A percentile compares a stretch with the other conserved stretches of the same genome.
Conservation (phyloP, 2,888 invertebrate genomes). For the Kryphioiulus occultus region DNA sequence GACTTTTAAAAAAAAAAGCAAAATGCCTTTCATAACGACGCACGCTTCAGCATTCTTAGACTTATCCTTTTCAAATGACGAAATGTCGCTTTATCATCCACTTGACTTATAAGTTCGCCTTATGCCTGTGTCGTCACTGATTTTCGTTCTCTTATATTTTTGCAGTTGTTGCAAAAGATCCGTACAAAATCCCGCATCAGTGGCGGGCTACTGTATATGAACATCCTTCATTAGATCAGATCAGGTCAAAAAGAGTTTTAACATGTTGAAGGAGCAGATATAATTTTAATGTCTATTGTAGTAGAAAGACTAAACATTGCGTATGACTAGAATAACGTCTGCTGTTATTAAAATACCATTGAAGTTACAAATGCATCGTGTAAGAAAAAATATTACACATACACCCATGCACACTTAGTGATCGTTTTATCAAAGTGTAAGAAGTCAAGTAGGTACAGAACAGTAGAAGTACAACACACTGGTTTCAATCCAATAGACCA, state of each 20-base stretch:
- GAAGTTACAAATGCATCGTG: conserved; percentile 43
- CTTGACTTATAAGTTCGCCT: too few relatives aligned
- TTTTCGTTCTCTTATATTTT: too few relatives aligned
- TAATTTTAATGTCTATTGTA: conserved; percentile 40
- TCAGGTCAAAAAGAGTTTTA: background rate
- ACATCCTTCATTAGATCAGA: background rate
- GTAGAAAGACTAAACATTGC: conserved; percentile 40
- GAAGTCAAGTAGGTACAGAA: conserved; percentile 47
- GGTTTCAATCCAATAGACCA: conserved; percentile 36
- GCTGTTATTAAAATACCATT: conserved; percentile 39
- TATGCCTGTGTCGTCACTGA: too few relatives aligned
- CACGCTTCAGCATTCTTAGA: too few relatives aligned
- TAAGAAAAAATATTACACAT: conserved; percentile 44
- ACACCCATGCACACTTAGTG: conserved; percentile 46
- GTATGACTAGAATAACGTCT: conserved; percentile 40
- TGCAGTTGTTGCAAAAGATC: too few relatives aligned
- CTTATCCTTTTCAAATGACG: too few relatives aligned
- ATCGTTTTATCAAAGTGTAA: conserved; percentile 47
- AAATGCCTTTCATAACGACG: too few relatives aligned
- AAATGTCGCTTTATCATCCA: too few relatives aligned
- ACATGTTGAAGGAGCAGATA: conserved; percentile 35
- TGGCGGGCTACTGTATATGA: too few relatives aligned
- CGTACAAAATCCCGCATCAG: too few relatives aligned
- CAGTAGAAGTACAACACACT: conserved; percentile 42
- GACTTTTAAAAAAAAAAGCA: too few relatives aligned